These are phyloP conservation scores for Rhopilema esculentum DNA, from an alignment of 30 jellyfish, hydroid and myxozoan genomes.

Conservation along the genomic window DNA sequence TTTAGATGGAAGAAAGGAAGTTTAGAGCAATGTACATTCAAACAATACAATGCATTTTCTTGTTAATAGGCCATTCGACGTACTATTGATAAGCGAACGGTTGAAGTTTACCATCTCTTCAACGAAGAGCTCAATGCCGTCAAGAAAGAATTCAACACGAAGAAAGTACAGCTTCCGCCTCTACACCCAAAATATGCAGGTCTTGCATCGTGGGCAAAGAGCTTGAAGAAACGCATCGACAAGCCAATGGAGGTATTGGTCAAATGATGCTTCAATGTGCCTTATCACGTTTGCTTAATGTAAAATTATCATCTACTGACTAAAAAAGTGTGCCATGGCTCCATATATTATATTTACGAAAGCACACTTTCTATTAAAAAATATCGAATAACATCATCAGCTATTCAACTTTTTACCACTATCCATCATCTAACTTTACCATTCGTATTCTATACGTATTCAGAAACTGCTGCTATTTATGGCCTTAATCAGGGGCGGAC, in stretches of 20 bases:
- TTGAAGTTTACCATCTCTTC: slow-evolving; percentile 81
- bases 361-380: too few relatives aligned
- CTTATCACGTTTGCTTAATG: neutral
- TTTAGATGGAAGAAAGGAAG: neutral
- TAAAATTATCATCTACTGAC: too few relatives aligned
- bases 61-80: slow-evolving; percentile 78
- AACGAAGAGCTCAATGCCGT: slow-evolving; percentile 90
- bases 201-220: slow-evolving; percentile 97
- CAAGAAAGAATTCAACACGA: slow-evolving; percentile 92
- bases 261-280: neutral
- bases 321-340: too few relatives aligned
- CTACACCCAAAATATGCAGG: slow-evolving; percentile 98
- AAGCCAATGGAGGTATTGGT: slow-evolving; percentile 69
- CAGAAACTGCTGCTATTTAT: too few relatives aligned
- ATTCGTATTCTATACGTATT: too few relatives aligned
- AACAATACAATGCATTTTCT: neutral
- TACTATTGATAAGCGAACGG: slow-evolving; percentile 89
- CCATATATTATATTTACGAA: too few relatives aligned
- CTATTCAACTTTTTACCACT: too few relatives aligned
- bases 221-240: slow-evolving; percentile 88
- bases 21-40: neutral
- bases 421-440: too few relatives aligned
- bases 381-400: too few relatives aligned
- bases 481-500: too few relatives aligned
- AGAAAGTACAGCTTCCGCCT: slow-evolving; percentile 80